A percentile compares a stretch with the other conserved stretches of the same genome.
Conservation (phyloP, 2,888 invertebrate genomes). For the Tipula confusa region DNA sequence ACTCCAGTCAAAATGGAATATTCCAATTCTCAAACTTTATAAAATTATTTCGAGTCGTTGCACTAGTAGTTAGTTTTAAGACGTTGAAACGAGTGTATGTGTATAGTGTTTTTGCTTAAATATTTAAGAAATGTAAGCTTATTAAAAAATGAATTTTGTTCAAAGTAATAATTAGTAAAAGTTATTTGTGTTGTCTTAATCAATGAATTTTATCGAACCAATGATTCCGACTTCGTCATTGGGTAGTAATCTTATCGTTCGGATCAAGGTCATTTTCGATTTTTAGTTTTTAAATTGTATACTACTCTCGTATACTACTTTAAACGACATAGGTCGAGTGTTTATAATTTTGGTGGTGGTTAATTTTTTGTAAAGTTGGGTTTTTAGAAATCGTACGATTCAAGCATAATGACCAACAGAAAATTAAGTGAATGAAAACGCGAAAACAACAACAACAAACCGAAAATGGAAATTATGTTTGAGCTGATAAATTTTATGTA, state of each 20-base stretch:
- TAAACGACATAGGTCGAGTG: no score
- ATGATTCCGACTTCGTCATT: neutral
- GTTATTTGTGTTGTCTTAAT: neutral
- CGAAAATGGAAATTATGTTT: neutral
- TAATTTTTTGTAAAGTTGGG: neutral
- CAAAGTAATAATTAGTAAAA: neutral
- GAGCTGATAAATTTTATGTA: neutral
- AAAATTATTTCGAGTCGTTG: neutral
- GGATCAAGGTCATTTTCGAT: neutral
- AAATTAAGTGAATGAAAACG: neutral
- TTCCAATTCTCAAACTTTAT: neutral
- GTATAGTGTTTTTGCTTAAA: neutral
- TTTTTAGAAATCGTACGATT: slow-evolving; percentile 14
- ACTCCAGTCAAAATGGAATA: slow-evolving; percentile 3
- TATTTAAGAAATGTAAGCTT: neutral
- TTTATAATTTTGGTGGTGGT: neutral
- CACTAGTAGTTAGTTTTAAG: neutral
- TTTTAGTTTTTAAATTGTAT: neutral
- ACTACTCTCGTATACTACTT: neutral
- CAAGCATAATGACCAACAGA: neutral
- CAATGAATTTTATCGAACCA: neutral
- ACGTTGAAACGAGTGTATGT: neutral
- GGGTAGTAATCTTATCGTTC: neutral
- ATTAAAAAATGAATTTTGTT: neutral
- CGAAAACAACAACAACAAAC: neutral